Evolutionary conservation across 2,888 invertebrate species (phyloP).

Genomic region (Brachylomia viminalis): DNA sequence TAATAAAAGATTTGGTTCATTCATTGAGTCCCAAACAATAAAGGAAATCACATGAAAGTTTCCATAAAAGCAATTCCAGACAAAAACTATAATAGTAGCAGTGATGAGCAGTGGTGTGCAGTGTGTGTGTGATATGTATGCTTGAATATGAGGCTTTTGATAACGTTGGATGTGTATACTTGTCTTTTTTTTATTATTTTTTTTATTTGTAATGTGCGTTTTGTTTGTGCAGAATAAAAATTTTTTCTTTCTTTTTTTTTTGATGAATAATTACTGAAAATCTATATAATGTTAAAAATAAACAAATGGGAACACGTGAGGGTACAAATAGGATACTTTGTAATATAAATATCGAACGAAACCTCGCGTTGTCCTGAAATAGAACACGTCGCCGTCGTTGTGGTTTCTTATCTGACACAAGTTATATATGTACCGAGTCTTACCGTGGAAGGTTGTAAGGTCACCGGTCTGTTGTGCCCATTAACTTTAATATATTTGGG

Average conservation of each 20-base stretch:
- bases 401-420: slow-evolving; percentile 50
- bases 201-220: no score
- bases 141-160: no score
- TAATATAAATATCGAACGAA: slow-evolving; percentile 22
- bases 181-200: no score
- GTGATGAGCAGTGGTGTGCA: no score
- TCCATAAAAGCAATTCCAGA: background rate
- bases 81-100: background rate
- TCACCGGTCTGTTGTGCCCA: slow-evolving; percentile 24
- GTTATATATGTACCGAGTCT: background rate
- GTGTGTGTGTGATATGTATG: no score
- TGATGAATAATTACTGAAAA: slow-evolving; percentile 21
- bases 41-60: background rate
- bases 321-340: slow-evolving; percentile 25
- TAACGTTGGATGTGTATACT: no score
- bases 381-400: slow-evolving; percentile 42
- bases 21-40: background rate
- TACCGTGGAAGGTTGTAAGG: slow-evolving; percentile 16
- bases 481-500: background rate
- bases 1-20: background rate
- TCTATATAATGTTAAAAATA: slow-evolving; percentile 16
- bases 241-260: no score
- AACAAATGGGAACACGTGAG: slow-evolving; percentile 9
- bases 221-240: no score
- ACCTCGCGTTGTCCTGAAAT: slow-evolving; percentile 33